These are phyloP conservation scores for Lethocerus indicus DNA, from an alignment of 1,140 invertebrate genomes.

Conservation along the genomic window DNA sequence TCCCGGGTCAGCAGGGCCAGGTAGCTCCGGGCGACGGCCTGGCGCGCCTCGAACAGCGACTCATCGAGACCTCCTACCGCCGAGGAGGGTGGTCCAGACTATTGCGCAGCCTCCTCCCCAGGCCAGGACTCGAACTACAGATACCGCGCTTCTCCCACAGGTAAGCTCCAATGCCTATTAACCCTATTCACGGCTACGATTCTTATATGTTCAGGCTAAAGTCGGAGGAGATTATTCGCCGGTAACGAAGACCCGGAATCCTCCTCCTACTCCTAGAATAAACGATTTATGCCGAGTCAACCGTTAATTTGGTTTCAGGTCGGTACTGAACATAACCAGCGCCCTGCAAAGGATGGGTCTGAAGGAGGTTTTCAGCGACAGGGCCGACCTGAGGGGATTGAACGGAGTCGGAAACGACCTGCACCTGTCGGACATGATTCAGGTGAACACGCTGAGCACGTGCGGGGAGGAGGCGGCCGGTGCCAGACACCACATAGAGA, in stretches of 20 bases:
- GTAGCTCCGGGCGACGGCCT: conserved; percentile 57
- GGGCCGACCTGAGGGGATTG: conserved; percentile 57
- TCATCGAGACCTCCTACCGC: conserved; percentile 43
- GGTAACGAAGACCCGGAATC: no score
- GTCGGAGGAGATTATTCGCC: no score
- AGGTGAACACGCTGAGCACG: conserved; percentile 50
- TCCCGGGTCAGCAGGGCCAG: conserved; percentile 57
- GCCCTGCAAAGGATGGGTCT: conserved; percentile 62
- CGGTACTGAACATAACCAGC: conserved; percentile 56
- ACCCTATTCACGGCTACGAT: no score
- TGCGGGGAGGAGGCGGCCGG: conserved; percentile 54
- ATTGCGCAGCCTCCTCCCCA: conserved; percentile 47
- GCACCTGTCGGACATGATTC: conserved; percentile 60
- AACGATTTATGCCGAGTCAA: no score
- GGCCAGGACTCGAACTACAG: conserved; percentile 57
- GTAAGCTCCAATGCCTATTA: no score
- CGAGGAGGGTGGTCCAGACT: conserved; percentile 53
- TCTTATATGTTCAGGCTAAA: no score
- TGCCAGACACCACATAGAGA: conserved; percentile 56
- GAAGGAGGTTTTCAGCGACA: conserved; percentile 49
- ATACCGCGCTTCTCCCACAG: conserved; percentile 65
- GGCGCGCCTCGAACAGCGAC: conserved; percentile 45
- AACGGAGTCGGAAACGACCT: conserved; percentile 57
- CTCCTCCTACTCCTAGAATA: no score
- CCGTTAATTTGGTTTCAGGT: no score